A percentile compares a stretch with the other conserved stretches of the same genome.
Conservation (phyloP, 2,113 vertebrate species). For the Gasterosteus nipponicus region DNA sequence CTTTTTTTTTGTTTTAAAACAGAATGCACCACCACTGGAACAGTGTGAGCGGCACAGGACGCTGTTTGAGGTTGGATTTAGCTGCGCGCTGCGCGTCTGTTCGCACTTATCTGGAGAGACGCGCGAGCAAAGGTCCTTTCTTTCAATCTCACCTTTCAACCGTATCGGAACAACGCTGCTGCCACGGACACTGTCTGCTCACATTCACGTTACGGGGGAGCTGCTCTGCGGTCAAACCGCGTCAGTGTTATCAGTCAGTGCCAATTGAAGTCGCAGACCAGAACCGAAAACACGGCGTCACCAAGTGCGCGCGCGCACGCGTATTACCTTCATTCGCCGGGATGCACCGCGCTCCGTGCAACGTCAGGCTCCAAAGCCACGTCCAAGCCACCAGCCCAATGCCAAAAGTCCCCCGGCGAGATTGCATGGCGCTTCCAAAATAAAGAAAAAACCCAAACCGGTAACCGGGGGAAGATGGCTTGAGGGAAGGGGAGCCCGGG, state of each 20-base stretch:
- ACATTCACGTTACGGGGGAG: neutral
- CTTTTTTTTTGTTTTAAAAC: neutral
- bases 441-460: neutral
- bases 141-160: slow-evolving; percentile 3
- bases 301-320: neutral
- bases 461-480: neutral
- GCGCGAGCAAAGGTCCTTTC: slow-evolving; percentile 44
- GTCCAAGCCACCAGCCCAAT: slow-evolving; percentile 65
- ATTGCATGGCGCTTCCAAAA: slow-evolving; percentile 71
- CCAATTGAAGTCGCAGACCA: neutral
- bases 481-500: too few species aligned
- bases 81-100: slow-evolving; percentile 45
- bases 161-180: slow-evolving; percentile 1
- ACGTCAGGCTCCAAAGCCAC: slow-evolving; percentile 62
- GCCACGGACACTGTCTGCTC: slow-evolving; percentile 34
- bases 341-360: slow-evolving; percentile 64
- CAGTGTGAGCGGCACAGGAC: slow-evolving; percentile 1
- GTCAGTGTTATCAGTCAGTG: slow-evolving; percentile 9
- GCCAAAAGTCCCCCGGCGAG: slow-evolving; percentile 65
- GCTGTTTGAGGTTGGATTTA: slow-evolving; percentile 16
- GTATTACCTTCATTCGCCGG: slow-evolving; percentile 75
- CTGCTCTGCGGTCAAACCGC: slow-evolving; percentile 2
- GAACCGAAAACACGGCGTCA: neutral
- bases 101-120: slow-evolving; percentile 22
- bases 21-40: neutral